Evolutionary conservation across 2,797 vertebrate genomes (phyloP), one percentile per base, ranked within the genome.

Genomic region (Onychomys leucogaster): DNA sequence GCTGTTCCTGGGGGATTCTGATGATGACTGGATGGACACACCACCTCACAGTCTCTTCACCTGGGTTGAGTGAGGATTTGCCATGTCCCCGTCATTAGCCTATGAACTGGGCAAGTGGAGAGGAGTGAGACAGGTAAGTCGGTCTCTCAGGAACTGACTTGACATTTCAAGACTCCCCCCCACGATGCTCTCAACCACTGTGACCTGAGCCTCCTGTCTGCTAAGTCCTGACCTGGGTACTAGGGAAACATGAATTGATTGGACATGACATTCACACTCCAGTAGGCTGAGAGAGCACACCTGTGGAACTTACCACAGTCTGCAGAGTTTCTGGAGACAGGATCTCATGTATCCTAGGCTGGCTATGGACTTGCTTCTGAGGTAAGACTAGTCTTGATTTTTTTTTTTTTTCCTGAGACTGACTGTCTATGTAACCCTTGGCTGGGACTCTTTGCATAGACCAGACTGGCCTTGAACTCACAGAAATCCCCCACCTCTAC

Each of bases 11-110:
- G 37, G 43, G 81, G 69, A 23, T 43, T 81, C 8, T 5, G 23
- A 8, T 5, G 23, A 8, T 43, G 57, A 46, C 71, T 41, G 3
- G 0, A 0, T 41, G 8, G 1, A 0, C 34, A 2, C 46, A 61
- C 25, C 29, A 27, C 32, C 55, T 63, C n/a, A 2, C 16, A 41
- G 34, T 57, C 17, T 7, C 32, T 82, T 78, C 55, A 61, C 55
- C 86, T 59, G 73, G 71, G 71, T 75, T 75, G 69, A 59, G 52
- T 55, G 63, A 65, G 75, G 34, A 32, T 19, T 76, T 71, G 17
- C 63, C 41, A 2, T 5, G 27, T 67, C 29, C 57, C 29, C 2
- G 41, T 77, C 37, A 0, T 19, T 71, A 6, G 67, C 19, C 46
- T 77, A 5, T 12, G 13, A 46, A 49, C 46, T 41, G 78, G 49